Evolutionary conservation across 2,113 vertebrate genomes (phyloP).

Genomic region (Camelus bactrianus): DNA sequence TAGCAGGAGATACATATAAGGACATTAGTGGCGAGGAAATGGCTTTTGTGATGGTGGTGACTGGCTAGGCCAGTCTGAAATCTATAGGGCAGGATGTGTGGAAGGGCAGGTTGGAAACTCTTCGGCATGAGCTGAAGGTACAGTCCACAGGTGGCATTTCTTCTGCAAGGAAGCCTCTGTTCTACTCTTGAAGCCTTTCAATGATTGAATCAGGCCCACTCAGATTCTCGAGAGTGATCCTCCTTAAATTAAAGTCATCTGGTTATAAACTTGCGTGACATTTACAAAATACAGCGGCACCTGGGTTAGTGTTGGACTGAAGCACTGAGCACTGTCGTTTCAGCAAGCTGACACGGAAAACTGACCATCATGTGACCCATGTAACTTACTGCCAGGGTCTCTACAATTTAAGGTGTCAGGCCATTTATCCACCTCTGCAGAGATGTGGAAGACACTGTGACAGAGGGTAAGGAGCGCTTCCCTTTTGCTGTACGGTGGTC

Average conservation of each 20-base stretch:
- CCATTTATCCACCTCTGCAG: neutral
- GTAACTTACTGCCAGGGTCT: neutral
- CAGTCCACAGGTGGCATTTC: neutral
- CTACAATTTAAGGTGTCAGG: neutral
- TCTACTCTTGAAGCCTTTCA: neutral
- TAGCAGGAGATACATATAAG: neutral
- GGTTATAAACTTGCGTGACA: neutral
- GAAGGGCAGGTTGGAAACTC: neutral
- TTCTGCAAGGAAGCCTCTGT: neutral
- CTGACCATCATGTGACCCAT: neutral
- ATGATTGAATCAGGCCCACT: rapidly evolving
- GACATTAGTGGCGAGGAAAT: neutral
- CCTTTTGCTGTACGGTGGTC: neutral
- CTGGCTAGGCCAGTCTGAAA: neutral
- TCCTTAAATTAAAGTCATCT: neutral
- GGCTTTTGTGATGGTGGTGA: neutral
- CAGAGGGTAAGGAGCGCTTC: too few relatives aligned
- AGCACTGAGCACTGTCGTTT: neutral
- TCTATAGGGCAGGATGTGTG: neutral
- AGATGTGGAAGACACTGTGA: neutral
- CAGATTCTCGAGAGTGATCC: neutral
- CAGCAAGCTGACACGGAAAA: neutral
- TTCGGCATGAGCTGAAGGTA: neutral
- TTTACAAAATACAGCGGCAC: neutral
- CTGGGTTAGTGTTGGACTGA: neutral